Evolutionary conservation across 2,113 vertebrate genomes (phyloP), one percentile per base, ranked within the genome.

Genomic region (Glaucidium brasilianum): DNA sequence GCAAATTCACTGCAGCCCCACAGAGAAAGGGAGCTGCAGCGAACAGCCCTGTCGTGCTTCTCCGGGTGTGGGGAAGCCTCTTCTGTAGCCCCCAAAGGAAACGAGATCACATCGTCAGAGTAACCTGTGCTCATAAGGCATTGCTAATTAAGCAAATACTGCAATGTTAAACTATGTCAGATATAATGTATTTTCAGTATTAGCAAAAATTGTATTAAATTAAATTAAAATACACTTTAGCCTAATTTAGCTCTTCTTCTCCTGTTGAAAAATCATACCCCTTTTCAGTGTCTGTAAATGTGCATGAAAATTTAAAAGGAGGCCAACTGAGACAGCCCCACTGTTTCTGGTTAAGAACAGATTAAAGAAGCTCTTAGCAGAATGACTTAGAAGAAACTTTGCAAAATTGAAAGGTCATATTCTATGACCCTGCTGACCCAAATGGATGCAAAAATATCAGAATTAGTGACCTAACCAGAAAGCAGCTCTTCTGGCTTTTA

Each of bases 401-500:
- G 53, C 41, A 85, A 79, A 95, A 95, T 59, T 29, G 77, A 85
- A 82, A 76, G 92, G 92, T 97, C 89, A 19, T 37, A 20, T 83
- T 92, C 91, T 94, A 73, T 87, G 86, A 97, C 89, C 92, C 66
- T 58, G 67, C 60, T 96, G 96, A 97, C 96, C 92, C 77, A 94
- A 87, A 91, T 91, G 59, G 69, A 87, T 90, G 96, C 77, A 94
- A 91, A 96, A 91, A 87, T 92, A 94, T 18, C 84, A 79, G 73
- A 91, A 94, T 85, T 95, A 91, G 83, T 62, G 84, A 76, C 62
- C 74, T 85, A 73, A 23, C 35, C 80, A 76, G 73, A 82, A 87
- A 84, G 74, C 35, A 79, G 69, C 45, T 88, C 92, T 79, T 29
- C 62, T 47, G 73, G 35, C 62, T 95, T 85, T 94, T 81, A 41